Conservation (phyloP, 2,888 invertebrate genomes). For the Xestia ashworthii region DNA sequence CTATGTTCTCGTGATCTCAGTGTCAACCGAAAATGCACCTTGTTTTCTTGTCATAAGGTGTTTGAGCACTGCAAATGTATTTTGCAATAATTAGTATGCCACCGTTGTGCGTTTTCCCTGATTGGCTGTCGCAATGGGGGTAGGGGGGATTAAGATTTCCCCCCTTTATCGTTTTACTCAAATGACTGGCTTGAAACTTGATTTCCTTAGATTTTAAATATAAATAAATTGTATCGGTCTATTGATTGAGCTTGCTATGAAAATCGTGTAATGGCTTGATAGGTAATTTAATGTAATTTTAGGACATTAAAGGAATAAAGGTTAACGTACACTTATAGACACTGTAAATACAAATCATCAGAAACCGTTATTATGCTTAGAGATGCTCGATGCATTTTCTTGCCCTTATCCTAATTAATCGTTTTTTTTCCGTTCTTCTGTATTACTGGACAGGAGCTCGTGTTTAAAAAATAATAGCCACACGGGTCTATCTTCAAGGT, state of each 20-base stretch:
- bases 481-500: no score
- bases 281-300: conserved; percentile 34
- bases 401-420: no score
- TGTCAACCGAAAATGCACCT: conserved; percentile 52
- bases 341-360: not conserved
- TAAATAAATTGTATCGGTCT: conserved; percentile 61
- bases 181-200: conserved; percentile 82
- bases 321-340: not conserved
- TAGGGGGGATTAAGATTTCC: conserved; percentile 78
- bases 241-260: conserved; percentile 29
- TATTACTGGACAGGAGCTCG: no score
- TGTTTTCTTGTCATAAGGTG: conserved; percentile 43
- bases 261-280: conserved; percentile 31
- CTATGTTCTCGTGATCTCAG: conserved; percentile 25
- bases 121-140: conserved; percentile 79
- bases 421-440: no score
- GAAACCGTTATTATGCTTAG: no score
- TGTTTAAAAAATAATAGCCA: no score
- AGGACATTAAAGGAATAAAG: not conserved
- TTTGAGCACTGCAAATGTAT: conserved; percentile 39
- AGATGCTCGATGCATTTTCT: no score
- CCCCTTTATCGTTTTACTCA: conserved; percentile 82
- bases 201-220: conserved; percentile 74
- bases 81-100: conserved; percentile 82
- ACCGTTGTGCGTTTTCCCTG: conserved; percentile 77